Conservation (phyloP, 2,888 invertebrate species). For the Alcis repandata region DNA sequence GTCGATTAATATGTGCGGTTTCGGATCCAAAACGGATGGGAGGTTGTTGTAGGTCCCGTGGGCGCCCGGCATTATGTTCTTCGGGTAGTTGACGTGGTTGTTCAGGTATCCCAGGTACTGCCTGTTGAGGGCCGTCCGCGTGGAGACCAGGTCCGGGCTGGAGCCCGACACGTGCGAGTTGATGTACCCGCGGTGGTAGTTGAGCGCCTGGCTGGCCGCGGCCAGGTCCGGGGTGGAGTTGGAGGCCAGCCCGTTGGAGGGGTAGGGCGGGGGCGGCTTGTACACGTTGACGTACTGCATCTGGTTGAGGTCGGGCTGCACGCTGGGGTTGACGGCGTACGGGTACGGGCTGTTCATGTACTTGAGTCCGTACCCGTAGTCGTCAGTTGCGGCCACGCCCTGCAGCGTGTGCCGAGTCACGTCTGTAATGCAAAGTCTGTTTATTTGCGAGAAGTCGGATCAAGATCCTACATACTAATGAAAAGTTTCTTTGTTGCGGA, state of each 20-base stretch:
- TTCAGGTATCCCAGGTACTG: conserved; percentile 77
- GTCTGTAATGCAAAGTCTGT: conserved; percentile 61
- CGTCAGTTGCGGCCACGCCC: conserved; percentile 59
- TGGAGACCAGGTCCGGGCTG: conserved; percentile 92
- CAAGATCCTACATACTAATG: no score
- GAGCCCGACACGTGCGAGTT: conserved; percentile 90
- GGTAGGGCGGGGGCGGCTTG: conserved; percentile 95
- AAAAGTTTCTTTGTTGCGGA: no score
- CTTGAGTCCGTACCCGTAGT: conserved; percentile 72
- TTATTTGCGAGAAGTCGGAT: no score
- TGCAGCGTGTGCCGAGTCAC: conserved; percentile 86
- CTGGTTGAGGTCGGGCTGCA: conserved; percentile 79
- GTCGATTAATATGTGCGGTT: conserved; percentile 85
- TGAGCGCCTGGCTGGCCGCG: conserved; percentile 88
- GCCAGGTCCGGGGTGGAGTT: conserved; percentile 95
- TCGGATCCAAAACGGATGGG: conserved; percentile 86
- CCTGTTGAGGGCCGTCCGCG: conserved; percentile 87
- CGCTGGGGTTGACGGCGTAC: conserved; percentile 75
- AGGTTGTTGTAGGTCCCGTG: conserved; percentile 92
- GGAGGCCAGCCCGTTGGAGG: conserved; percentile 91
- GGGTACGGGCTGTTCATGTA: conserved; percentile 75
- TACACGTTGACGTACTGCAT: conserved; percentile 89
- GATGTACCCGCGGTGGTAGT: conserved; percentile 79
- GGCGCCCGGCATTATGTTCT: conserved; percentile 76
- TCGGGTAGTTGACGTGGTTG: conserved; percentile 69